Conservation (phyloP, 2,888 invertebrate genomes). For the Carabus problematicus region DNA sequence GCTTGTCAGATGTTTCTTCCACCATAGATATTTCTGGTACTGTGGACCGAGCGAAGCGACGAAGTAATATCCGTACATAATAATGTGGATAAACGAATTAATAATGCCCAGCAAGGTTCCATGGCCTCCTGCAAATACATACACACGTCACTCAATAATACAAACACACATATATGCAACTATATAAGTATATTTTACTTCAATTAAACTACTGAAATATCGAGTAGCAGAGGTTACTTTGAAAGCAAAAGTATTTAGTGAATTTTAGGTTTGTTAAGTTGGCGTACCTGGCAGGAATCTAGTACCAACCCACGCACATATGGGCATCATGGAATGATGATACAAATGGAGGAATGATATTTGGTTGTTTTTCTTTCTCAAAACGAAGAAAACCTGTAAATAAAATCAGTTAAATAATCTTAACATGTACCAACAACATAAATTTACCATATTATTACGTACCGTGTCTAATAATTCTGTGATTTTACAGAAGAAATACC, state of each 20-base stretch:
- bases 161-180: too few relatives aligned
- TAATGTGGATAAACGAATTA: conserved; percentile 93
- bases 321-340: conserved; percentile 69
- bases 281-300: conserved; percentile 63
- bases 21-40: conserved; percentile 88
- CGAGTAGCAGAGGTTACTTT: too few relatives aligned
- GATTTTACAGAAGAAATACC: conserved; percentile 64
- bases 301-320: conserved; percentile 64
- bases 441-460: conserved; percentile 44
- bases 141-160: conserved; percentile 3
- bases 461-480: conserved; percentile 65
- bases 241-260: too few relatives aligned
- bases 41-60: conserved; percentile 87
- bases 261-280: too few relatives aligned
- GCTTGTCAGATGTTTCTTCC: conserved; percentile 92
- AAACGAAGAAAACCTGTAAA: conserved; percentile 66
- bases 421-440: too few relatives aligned
- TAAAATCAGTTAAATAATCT: conserved; percentile 2
- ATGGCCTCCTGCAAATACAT: conserved; percentile 69
- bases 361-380: conserved; percentile 73
- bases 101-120: conserved; percentile 82
- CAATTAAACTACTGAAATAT: too few relatives aligned
- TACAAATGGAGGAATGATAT: conserved; percentile 73
- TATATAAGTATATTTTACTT: too few relatives aligned
- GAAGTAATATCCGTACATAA: conserved; percentile 94